Conservation (phyloP, 1,140 invertebrate species). For the Drosophila suzukii region DNA sequence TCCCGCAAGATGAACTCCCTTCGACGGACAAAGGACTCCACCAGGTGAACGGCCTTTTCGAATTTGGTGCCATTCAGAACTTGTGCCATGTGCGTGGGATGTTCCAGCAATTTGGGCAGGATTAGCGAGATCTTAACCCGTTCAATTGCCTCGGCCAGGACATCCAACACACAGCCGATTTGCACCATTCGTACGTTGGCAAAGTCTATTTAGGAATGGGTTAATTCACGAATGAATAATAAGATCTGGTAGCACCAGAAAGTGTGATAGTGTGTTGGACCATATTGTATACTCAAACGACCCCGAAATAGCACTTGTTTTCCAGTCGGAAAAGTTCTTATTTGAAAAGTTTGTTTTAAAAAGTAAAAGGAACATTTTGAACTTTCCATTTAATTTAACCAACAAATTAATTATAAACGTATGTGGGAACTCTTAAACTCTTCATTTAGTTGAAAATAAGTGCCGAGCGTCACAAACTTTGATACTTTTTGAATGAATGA, state of each 20-base stretch:
- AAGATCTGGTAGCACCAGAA: not conserved
- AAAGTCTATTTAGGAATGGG: slow-evolving; percentile 34
- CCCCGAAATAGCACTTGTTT: too few relatives aligned
- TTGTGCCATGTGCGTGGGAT: slow-evolving; percentile 6
- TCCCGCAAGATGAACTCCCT: slow-evolving; percentile 42
- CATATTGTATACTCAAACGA: too few relatives aligned
- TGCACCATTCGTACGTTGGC: slow-evolving; percentile 20
- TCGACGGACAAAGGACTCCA: slow-evolving; percentile 46
- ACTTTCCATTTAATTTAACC: too few relatives aligned
- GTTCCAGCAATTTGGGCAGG: slow-evolving; percentile 43
- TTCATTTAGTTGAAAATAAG: too few relatives aligned
- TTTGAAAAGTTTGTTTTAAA: too few relatives aligned
- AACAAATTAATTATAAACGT: not conserved
- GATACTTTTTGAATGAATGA: too few relatives aligned
- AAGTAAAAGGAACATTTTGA: too few relatives aligned
- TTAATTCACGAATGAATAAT: not conserved
- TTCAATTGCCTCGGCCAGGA: slow-evolving; percentile 38
- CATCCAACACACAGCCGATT: slow-evolving; percentile 36
- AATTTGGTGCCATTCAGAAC: slow-evolving; percentile 32
- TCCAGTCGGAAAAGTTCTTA: too few relatives aligned
- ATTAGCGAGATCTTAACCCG: slow-evolving; percentile 62
- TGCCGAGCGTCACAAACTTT: too few relatives aligned
- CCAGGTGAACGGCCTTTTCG: slow-evolving; percentile 23
- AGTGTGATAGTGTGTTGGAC: not conserved
- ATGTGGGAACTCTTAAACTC: not conserved